These are phyloP conservation scores for Cacatua alba DNA, from an alignment of 2,113 vertebrate species.

Conservation along the genomic window DNA sequence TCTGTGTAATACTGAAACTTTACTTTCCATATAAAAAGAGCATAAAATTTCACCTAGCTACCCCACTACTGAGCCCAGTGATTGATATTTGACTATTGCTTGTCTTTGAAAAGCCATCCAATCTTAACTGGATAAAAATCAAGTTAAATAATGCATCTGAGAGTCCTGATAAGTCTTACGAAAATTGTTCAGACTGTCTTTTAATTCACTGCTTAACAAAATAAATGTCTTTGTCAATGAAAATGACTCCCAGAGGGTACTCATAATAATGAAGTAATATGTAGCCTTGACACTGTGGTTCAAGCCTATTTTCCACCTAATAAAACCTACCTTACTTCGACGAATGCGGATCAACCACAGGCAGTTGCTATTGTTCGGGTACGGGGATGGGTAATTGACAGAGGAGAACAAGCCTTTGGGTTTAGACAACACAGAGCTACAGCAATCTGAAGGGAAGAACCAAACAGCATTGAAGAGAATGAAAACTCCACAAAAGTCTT, in stretches of 20 bases:
- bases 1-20: neutral
- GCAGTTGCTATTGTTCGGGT: slow-evolving; percentile 53
- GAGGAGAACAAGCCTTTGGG: slow-evolving; percentile 51
- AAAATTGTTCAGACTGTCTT: neutral
- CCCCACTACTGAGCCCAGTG: neutral
- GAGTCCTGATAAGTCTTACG: neutral
- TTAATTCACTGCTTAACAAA: neutral
- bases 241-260: neutral
- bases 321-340: slow-evolving; percentile 55
- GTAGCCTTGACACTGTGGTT: neutral
- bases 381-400: slow-evolving; percentile 48
- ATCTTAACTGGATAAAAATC: neutral
- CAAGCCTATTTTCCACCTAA: neutral
- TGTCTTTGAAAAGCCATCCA: neutral
- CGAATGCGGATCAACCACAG: slow-evolving; percentile 64
- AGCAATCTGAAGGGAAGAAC: slow-evolving; percentile 55
- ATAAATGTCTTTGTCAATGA: neutral
- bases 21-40: neutral
- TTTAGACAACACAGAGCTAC: slow-evolving; percentile 59
- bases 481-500: neutral
- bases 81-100: neutral
- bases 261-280: neutral
- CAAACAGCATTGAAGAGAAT: neutral
- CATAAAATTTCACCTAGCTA: neutral
- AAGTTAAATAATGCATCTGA: neutral